These are phyloP conservation scores for Eidolon helvum DNA, from an alignment of 2,113 vertebrate species.

Conservation along the genomic window DNA sequence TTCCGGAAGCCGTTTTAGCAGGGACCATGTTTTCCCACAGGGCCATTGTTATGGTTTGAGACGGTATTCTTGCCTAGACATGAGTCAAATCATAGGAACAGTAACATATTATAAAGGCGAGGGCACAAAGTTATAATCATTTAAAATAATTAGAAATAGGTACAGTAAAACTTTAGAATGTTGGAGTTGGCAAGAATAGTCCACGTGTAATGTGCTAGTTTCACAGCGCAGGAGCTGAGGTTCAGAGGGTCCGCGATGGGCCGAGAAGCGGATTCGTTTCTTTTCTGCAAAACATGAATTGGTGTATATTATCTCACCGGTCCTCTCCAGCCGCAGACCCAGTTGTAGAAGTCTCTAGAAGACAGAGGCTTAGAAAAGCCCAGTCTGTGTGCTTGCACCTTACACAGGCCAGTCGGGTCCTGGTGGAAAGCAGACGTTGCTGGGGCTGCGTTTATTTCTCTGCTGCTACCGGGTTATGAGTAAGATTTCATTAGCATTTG, in stretches of 20 bases:
- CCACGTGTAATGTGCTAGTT: neutral
- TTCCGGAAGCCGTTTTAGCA: neutral
- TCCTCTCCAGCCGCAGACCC: neutral
- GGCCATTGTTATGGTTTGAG: neutral
- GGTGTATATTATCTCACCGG: neutral
- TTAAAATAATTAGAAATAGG: neutral
- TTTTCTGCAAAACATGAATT: neutral
- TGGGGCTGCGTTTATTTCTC: too few relatives aligned
- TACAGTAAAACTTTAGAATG: too few relatives aligned
- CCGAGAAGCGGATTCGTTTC: neutral
- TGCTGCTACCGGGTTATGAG: too few relatives aligned
- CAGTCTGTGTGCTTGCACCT: neutral
- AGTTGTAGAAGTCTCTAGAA: neutral
- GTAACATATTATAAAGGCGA: neutral
- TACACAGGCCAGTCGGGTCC: accelerated
- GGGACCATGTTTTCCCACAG: neutral
- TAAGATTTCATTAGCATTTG: neutral
- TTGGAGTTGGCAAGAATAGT: neutral
- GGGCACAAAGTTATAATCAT: neutral
- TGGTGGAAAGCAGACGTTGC: neutral
- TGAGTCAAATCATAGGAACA: neutral
- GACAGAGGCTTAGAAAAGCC: too few relatives aligned
- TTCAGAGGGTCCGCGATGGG: neutral
- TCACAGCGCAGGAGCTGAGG: neutral
- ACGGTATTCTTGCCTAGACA: neutral